Evolutionary conservation across 2,888 invertebrate species (phyloP), one percentile per base, ranked within the genome.

Genomic region (Rhamphomyia laevipes): DNA sequence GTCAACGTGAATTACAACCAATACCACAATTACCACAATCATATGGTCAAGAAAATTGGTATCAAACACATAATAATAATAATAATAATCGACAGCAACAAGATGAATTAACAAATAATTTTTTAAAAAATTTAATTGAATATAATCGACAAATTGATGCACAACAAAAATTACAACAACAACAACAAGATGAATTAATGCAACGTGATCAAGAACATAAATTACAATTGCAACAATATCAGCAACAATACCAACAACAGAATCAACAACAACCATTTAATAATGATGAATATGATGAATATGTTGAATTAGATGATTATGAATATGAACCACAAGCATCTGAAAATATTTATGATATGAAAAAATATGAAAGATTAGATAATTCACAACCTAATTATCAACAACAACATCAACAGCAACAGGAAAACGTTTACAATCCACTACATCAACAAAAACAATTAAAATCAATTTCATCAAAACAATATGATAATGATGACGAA

Each of bases 101-200:
- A 70, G 65, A 75, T 73, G 62, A 53, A 35, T 46, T 54, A 23
- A 57, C 55, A 21, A 58, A 56, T 43, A 57, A 57, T 47, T 60
- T 82, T 63, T 71, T 83, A 48, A 78, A 81, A 60, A 82, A 82
- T 62, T 68, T 82, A 53, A 80, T 81, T 57, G 73, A 80, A 54
- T 77, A 80, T 2, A 80, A 81, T 64, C 51, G 55, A 33, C 54
- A 58, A 47, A 51, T 57, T 13, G 56, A 78, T 78, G 76, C 78
- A 77, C 59, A 76, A 76, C 61, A 77, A 78, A 47, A 47, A n/a
- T 30, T 51, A 23, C 43, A 49, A 27, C 46, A 51, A 47, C 31
- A 33, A 33, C 46, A 42, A 71, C 51, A 73, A 74, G 63, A 72
- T 55, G 65, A 67, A 59, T 61, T 65, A 57, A 71, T 72, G 58